Evolutionary conservation across 2,888 invertebrate species (phyloP).

Genomic region (Leptinotarsa peninsularis): DNA sequence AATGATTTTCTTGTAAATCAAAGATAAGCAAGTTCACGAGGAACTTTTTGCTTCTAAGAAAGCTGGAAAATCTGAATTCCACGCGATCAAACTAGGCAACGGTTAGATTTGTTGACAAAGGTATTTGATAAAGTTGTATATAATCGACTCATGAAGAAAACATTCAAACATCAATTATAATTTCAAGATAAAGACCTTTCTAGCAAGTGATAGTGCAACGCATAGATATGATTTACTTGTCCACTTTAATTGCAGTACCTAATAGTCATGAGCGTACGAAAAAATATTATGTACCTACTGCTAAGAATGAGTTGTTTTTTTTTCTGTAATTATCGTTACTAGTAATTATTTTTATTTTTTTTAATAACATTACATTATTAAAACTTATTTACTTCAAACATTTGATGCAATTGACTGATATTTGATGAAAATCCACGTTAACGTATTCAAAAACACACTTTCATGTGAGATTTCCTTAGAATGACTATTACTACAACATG

Average conservation of each 20-base stretch:
- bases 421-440: too few species aligned
- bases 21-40: too few species aligned
- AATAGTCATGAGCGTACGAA: background rate
- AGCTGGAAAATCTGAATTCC: too few species aligned
- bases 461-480: too few species aligned
- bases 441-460: too few species aligned
- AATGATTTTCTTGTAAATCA: too few species aligned
- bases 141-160: background rate
- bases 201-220: conserved; percentile 9
- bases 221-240: conserved; percentile 1
- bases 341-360: background rate
- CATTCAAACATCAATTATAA: conserved; percentile 17
- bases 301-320: background rate
- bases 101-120: background rate
- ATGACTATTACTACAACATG: too few species aligned
- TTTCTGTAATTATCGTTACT: background rate
- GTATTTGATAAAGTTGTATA: background rate
- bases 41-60: too few species aligned
- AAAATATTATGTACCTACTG: background rate
- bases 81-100: background rate
- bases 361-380: background rate
- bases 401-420: too few species aligned
- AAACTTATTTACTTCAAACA: too few species aligned
- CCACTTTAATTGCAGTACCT: conserved; percentile 12
- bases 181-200: conserved; percentile 2